Evolutionary conservation across 2,113 vertebrate genomes (phyloP), one percentile per base, ranked within the genome.

Genomic region (Eurystomus gularis): DNA sequence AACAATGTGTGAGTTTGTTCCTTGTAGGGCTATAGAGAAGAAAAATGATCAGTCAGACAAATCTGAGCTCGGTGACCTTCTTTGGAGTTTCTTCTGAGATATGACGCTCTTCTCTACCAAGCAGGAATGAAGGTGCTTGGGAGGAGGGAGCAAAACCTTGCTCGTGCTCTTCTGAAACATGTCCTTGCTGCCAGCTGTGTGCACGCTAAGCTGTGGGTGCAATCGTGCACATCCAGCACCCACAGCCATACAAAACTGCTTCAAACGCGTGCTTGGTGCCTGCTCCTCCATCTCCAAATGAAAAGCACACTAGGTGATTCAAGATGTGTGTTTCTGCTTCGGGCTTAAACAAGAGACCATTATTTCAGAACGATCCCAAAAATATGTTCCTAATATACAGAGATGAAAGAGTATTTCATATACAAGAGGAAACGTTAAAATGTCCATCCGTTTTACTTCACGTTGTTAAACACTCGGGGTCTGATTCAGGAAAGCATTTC

Each of bases 281-380:
- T 21, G 9, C 70, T 93, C 57, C 66, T 83, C 81, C 71, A 70
- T 79, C 61, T 69, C 82, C 83, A 91, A 96, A 91, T 94, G 90
- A 96, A 97, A 98, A 97, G 84, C 93, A 97, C 90, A 91, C 86
- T 95, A 93, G 87, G 82, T 95, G 71, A 97, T 97, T 98, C 81
- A 93, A 98, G 89, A 96, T 92, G 73, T 90, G 55, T 97, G 95
- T 96, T 97, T 97, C 95, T 88, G 95, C 70, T 97, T 96, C 90
- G 92, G 80, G 88, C 80, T 97, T 91, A 94, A 97, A 97, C 86
- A 96, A 97, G 84, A 94, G 81, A 86, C 66, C 65, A 94, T 97
- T 97, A 97, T 98, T 98, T 96, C 91, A 97, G 86, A 96, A 94
- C 18, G 23, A 97, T 95, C 93, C 90, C 46, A 97, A 95, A 97